Evolutionary conservation across 2,113 vertebrate genomes (phyloP).

Genomic region (Suricata suricatta): DNA sequence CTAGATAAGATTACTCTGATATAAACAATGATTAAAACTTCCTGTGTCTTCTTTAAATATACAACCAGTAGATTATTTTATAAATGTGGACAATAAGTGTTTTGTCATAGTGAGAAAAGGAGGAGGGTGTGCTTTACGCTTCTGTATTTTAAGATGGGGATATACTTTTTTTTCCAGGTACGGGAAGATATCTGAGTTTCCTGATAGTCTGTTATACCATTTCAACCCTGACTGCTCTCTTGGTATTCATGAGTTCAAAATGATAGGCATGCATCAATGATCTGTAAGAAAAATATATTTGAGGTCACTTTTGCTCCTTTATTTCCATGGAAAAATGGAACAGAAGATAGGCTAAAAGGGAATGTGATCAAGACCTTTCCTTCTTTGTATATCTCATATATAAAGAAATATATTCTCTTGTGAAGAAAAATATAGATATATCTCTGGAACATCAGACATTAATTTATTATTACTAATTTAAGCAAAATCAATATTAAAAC

Average conservation of each 20-base stretch:
- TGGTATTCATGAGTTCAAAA: constrained; percentile 8
- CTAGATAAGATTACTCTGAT: not conserved
- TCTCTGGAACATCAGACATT: not conserved
- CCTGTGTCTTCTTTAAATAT: not conserved
- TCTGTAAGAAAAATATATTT: not conserved
- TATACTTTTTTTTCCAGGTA: not conserved
- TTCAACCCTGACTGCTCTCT: not conserved
- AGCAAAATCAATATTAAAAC: constrained; percentile 19
- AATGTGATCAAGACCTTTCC: constrained; percentile 30
- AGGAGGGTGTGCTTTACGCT: not conserved
- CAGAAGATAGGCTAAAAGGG: not conserved
- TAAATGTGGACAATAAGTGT: not conserved
- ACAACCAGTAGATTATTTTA: not conserved
- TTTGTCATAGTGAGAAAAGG: not conserved
- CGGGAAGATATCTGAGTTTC: not conserved
- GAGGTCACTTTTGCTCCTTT: not conserved
- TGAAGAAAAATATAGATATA: not conserved
- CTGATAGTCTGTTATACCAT: not conserved
- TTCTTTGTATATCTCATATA: not conserved
- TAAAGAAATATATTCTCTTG: not conserved
- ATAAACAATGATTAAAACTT: not conserved
- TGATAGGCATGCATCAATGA: not conserved
- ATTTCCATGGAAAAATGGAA: not conserved
- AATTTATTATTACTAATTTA: not conserved
- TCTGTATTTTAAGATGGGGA: not conserved